These are phyloP conservation scores for Myathropa florea DNA, from an alignment of 2,888 invertebrate genomes.

Conservation along the genomic window DNA sequence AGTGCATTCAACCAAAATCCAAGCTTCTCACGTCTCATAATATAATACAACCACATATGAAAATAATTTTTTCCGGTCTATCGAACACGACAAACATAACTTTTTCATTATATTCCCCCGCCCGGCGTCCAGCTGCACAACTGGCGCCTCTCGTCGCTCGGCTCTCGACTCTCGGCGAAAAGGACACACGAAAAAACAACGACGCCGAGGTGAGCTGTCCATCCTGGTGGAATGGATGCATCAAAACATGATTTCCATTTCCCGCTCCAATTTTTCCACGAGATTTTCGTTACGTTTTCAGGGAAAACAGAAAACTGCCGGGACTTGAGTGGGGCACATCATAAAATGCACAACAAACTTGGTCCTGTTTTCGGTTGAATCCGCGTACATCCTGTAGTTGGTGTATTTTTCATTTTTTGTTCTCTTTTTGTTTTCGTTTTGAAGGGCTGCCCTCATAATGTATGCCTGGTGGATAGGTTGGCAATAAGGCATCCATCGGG, in stretches of 20 bases:
- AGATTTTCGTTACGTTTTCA: conserved; percentile 47
- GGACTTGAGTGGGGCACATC: conserved; percentile 8
- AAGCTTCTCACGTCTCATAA: conserved; percentile 67
- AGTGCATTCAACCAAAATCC: conserved; percentile 64
- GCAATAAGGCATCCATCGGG: conserved; percentile 52
- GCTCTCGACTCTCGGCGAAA: not conserved
- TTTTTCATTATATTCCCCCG: conserved; percentile 65
- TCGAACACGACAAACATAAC: conserved; percentile 70
- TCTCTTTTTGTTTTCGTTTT: not conserved
- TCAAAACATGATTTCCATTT: conserved; percentile 66
- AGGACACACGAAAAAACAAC: not conserved
- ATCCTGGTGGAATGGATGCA: conserved; percentile 11
- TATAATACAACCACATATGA: conserved; percentile 64
- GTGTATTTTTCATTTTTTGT: conserved; percentile 1
- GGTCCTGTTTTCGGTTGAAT: conserved; percentile 51
- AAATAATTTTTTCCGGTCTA: conserved; percentile 70
- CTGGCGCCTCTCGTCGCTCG: not conserved
- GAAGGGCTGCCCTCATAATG: conserved; percentile 18
- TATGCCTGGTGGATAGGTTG: conserved; percentile 37
- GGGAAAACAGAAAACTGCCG: not conserved
- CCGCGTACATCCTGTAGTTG: conserved; percentile 14
- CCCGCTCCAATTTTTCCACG: conserved; percentile 37
- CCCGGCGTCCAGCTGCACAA: not conserved
- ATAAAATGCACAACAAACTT: conserved; percentile 49
- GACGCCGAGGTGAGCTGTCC: not conserved